phyloP scores from a whole-genome alignment of 2,113 vertebrate genomes.

The Phrynocephalus versicolor region DNA sequence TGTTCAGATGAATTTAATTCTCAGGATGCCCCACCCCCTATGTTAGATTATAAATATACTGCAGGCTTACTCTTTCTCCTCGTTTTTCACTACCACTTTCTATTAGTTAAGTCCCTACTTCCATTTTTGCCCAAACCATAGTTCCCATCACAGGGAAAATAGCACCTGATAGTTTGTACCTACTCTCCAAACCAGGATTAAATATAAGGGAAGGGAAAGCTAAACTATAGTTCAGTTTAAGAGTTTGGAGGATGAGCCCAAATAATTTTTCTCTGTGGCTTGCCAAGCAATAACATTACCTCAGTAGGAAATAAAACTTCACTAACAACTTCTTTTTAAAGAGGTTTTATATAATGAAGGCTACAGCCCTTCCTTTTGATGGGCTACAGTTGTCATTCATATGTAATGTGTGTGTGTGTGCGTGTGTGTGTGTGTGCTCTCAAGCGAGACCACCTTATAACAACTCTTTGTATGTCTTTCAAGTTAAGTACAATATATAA shows the following conservation, averaged over 20 bases:
- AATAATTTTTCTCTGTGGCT: not conserved
- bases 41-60: too few relatives aligned
- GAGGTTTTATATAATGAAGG: not conserved
- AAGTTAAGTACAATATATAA: too few relatives aligned
- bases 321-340: not conserved
- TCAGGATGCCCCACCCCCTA: too few relatives aligned
- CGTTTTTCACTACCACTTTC: not conserved
- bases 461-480: too few relatives aligned
- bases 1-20: too few relatives aligned
- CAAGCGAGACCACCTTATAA: too few relatives aligned
- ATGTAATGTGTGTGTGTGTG: too few relatives aligned
- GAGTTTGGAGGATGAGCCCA: not conserved
- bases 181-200: not conserved
- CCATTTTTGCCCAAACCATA: not conserved
- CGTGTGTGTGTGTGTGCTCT: too few relatives aligned
- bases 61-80: not conserved
- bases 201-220: too few relatives aligned
- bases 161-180: not conserved
- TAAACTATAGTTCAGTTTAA: not conserved
- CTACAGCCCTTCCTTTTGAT: not conserved
- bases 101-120: not conserved
- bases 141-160: not conserved
- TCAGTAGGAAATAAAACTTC: not conserved
- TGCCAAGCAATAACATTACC: not conserved
- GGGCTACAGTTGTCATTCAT: not conserved